These are phyloP conservation scores for Morone saxatilis DNA, from an alignment of 2,113 vertebrate genomes.

Conservation along the genomic window DNA sequence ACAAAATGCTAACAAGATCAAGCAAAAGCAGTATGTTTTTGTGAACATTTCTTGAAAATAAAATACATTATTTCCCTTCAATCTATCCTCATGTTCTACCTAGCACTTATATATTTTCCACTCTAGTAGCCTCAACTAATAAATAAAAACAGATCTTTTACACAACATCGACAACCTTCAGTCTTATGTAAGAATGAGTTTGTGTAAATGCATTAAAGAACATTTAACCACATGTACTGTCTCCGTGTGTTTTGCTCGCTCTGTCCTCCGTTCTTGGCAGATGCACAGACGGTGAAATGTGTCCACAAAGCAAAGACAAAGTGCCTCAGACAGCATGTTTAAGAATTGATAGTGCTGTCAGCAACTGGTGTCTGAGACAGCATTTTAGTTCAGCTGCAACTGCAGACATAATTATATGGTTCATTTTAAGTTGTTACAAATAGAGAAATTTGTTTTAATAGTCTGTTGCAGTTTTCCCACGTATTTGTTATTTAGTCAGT, in stretches of 20 bases:
- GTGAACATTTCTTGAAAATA: not conserved
- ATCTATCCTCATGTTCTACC: not conserved
- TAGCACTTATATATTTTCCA: slow-evolving; percentile 1
- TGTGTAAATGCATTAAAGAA: slow-evolving; percentile 60
- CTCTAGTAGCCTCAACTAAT: not conserved
- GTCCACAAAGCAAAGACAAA: slow-evolving; percentile 28
- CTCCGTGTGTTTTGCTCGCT: slow-evolving; percentile 1
- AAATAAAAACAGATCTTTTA: slow-evolving; percentile 2
- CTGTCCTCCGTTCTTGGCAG: not conserved
- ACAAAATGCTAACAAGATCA: slow-evolving; percentile 8
- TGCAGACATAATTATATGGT: not conserved
- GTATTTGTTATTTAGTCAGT: not conserved
- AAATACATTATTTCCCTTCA: not conserved
- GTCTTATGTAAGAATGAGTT: slow-evolving; percentile 29
- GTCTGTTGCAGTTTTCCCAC: not conserved
- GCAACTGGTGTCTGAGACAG: not conserved
- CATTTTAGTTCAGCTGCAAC: slow-evolving; percentile 5
- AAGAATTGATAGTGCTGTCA: slow-evolving; percentile 18
- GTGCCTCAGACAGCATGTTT: slow-evolving; percentile 31
- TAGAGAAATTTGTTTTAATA: not conserved
- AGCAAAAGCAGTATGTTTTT: slow-evolving; percentile 18
- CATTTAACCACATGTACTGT: slow-evolving; percentile 35
- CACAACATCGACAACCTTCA: not conserved
- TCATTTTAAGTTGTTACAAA: not conserved
- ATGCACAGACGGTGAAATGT: slow-evolving; percentile 1